A percentile compares a stretch with the other conserved stretches of the same genome.
Evolutionary conservation across 1,140 invertebrate genomes (phyloP).

Genomic region (Chironomus tepperi): DNA sequence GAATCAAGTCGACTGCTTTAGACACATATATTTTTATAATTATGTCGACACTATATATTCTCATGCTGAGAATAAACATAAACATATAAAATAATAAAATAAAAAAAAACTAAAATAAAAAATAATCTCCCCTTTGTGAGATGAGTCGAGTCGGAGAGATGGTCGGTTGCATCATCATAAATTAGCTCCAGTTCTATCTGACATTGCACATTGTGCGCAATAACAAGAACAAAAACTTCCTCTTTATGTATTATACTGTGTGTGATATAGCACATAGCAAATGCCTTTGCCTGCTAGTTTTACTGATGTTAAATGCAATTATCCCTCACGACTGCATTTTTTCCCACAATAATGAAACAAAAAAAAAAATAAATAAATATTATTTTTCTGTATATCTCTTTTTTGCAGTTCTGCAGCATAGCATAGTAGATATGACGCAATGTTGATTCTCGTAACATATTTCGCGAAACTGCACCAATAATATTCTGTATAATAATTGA

Average conservation of each 20-base stretch:
- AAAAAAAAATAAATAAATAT: no score
- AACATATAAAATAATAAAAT: no score
- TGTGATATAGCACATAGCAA: background rate
- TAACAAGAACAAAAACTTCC: background rate
- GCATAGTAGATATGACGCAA: background rate
- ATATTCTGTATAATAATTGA: background rate
- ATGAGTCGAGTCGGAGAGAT: no score
- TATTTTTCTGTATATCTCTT: no score
- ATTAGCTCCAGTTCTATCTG: background rate
- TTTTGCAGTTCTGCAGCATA: no score
- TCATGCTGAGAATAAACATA: no score
- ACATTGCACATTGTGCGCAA: background rate
- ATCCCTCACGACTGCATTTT: background rate
- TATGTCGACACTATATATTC: no score
- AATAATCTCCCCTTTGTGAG: no score
- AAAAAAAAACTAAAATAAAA: no score
- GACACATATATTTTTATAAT: no score
- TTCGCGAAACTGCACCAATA: background rate
- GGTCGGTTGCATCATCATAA: background rate
- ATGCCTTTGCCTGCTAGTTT: background rate
- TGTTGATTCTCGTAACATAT: background rate
- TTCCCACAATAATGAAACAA: background rate
- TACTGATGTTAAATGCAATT: conserved; percentile 1
- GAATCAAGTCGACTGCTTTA: no score
- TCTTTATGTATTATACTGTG: no score